Conservation (phyloP, 92 coral and sea anemone genomes). For the Zoanthus sansibaricus region DNA sequence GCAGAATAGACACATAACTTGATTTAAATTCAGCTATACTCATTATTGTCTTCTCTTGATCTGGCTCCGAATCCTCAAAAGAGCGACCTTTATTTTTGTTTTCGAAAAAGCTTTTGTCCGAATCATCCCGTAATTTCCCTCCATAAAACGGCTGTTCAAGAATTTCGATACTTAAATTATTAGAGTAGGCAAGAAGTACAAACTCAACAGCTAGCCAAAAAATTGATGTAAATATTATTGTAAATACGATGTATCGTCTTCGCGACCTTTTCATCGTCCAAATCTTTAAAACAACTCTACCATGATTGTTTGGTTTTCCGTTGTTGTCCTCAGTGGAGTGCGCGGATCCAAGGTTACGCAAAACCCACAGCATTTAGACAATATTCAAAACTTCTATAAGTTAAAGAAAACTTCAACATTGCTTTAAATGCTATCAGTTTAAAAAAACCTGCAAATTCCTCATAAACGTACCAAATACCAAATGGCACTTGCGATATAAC, state of each 20-base stretch:
- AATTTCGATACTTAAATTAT: conserved; percentile 60
- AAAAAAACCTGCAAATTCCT: background rate
- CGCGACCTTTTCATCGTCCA: conserved; percentile 69
- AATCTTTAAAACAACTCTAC: conserved; percentile 4
- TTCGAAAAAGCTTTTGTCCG: conserved; percentile 8
- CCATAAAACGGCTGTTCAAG: conserved; percentile 39
- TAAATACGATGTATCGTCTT: conserved; percentile 76
- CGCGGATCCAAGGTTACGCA: conserved; percentile 26
- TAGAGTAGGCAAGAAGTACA: conserved; percentile 73
- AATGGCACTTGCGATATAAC: background rate
- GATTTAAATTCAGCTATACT: conserved; percentile 69
- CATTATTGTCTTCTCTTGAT: conserved; percentile 29
- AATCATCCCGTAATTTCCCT: conserved; percentile 29
- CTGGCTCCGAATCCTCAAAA: background rate
- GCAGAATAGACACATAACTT: conserved; percentile 66
- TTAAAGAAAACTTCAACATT: background rate
- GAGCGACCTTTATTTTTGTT: background rate
- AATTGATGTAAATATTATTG: conserved; percentile 78
- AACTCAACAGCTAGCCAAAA: conserved; percentile 84
- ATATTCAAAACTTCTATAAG: background rate
- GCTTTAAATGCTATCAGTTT: background rate
- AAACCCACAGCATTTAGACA: conserved; percentile 42
- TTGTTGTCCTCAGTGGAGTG: conserved; percentile 25
- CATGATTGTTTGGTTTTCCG: conserved; percentile 2
- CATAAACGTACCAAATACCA: background rate